Evolutionary conservation across 2,888 invertebrate species (phyloP).

Genomic region (Julus scanicus): DNA sequence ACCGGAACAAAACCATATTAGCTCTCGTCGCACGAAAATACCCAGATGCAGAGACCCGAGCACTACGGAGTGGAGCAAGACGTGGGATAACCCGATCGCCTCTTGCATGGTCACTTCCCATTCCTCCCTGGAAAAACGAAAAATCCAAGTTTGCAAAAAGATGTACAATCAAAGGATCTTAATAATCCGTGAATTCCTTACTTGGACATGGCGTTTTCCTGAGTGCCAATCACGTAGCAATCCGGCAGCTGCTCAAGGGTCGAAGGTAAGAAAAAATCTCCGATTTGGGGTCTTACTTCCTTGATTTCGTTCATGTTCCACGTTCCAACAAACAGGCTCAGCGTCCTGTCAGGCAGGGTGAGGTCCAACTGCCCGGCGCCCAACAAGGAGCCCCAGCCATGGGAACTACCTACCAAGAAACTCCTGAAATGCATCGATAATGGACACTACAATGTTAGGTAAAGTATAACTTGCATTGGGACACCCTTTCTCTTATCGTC

Average conservation of each 20-base stretch:
- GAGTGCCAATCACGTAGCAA: slow-evolving; percentile 91
- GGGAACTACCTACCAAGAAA: slow-evolving; percentile 55
- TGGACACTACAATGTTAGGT: too few species aligned
- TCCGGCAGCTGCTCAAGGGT: slow-evolving; percentile 85
- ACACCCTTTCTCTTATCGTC: neutral
- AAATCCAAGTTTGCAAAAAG: neutral
- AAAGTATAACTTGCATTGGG: neutral
- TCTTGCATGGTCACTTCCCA: slow-evolving; percentile 93
- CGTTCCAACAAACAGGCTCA: slow-evolving; percentile 89
- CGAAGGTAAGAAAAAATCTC: slow-evolving; percentile 89
- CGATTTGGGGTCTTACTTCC: slow-evolving; percentile 72
- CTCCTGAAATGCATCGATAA: slow-evolving; percentile 26
- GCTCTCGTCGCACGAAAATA: slow-evolving; percentile 87
- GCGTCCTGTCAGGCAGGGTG: slow-evolving; percentile 84
- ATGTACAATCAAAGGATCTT: too few species aligned
- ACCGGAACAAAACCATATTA: slow-evolving; percentile 95
- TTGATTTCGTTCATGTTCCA: slow-evolving; percentile 99
- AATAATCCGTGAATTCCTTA: neutral
- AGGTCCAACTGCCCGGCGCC: slow-evolving; percentile 87
- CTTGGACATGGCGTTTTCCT: slow-evolving; percentile 72
- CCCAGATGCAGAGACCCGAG: slow-evolving; percentile 90
- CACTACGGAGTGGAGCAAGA: slow-evolving; percentile 85
- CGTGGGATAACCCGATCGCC: slow-evolving; percentile 91
- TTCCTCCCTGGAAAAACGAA: slow-evolving; percentile 69
- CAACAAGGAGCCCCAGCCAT: slow-evolving; percentile 68